Conservation (phyloP, 1,140 invertebrate genomes). For the Procambarus clarkii region DNA sequence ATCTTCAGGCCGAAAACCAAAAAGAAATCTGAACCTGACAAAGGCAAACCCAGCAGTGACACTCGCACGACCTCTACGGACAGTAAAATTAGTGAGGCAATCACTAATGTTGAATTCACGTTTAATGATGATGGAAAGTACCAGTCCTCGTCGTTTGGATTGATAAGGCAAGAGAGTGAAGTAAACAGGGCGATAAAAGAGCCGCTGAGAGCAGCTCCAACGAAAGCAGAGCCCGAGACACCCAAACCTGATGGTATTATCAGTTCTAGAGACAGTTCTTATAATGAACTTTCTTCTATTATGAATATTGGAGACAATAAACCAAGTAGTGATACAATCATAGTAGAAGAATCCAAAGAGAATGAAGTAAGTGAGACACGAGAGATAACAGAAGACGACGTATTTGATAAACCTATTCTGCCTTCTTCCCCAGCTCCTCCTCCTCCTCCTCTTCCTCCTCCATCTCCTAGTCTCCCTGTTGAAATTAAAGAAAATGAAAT, state of each 20-base stretch:
- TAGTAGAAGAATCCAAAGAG: conserved; percentile 17
- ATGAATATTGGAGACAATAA: conserved; percentile 47
- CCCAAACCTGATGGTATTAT: conserved; percentile 9
- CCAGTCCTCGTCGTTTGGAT: conserved; percentile 72
- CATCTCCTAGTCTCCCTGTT: neutral
- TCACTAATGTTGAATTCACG: conserved; percentile 76
- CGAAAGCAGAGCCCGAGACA: conserved; percentile 22
- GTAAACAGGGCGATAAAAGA: conserved; percentile 67
- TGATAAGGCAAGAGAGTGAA: conserved; percentile 69
- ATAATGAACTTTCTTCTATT: conserved; percentile 60
- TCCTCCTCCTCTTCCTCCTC: neutral
- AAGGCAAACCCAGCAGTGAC: conserved; percentile 66
- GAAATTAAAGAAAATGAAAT: conserved; percentile 25
- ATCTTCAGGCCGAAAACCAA: conserved; percentile 78
- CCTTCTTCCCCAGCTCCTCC: neutral
- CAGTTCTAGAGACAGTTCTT: conserved; percentile 55
- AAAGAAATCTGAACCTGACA: conserved; percentile 74
- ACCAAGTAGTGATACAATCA: neutral
- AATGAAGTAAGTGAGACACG: conserved; percentile 25
- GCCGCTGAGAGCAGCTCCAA: conserved; percentile 38
- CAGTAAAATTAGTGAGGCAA: conserved; percentile 74
- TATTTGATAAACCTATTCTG: conserved; percentile 51
- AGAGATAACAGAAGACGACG: conserved; percentile 47
- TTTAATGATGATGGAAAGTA: conserved; percentile 75
- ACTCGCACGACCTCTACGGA: conserved; percentile 54